Conservation (phyloP, 1,140 invertebrate species). For the Sarcophaga peregrina region DNA sequence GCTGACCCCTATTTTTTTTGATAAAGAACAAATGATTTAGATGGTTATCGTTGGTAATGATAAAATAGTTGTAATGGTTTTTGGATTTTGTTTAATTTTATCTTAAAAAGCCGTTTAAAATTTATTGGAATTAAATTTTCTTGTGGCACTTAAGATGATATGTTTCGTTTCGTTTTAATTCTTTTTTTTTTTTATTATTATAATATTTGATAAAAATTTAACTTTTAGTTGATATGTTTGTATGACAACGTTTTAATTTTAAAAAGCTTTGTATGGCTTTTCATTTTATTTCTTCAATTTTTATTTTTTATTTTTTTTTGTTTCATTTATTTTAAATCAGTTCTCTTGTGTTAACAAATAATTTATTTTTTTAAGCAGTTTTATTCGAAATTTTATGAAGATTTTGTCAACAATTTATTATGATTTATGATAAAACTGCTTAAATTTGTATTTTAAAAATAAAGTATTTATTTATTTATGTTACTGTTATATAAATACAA, state of each 20-base stretch:
- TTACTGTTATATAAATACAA: neutral
- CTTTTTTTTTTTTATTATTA: constrained; percentile 12
- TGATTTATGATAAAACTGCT: neutral
- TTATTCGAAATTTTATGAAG: neutral
- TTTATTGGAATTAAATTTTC: neutral
- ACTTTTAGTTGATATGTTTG: constrained; percentile 17
- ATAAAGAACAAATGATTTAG: constrained; percentile 16
- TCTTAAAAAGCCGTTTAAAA: constrained; percentile 34
- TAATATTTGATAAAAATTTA: neutral
- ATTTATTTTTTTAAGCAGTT: constrained; percentile 23
- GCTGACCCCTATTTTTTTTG: neutral
- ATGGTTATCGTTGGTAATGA: neutral
- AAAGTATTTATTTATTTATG: neutral
- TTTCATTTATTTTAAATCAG: constrained; percentile 23
- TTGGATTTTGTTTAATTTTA: neutral
- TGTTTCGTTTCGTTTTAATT: constrained; percentile 31
- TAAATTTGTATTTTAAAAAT: neutral
- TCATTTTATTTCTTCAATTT: neutral
- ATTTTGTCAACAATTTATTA: too few species aligned
- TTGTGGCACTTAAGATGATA: constrained; percentile 40
- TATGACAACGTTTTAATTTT: neutral
- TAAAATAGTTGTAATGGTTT: neutral
- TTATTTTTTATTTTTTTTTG: constrained; percentile 24
- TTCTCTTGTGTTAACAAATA: constrained; percentile 26
- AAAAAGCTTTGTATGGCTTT: neutral